Evolutionary conservation across 1,140 invertebrate species (phyloP), one percentile per base, ranked within the genome.

Genomic region (Drosophila miranda): DNA sequence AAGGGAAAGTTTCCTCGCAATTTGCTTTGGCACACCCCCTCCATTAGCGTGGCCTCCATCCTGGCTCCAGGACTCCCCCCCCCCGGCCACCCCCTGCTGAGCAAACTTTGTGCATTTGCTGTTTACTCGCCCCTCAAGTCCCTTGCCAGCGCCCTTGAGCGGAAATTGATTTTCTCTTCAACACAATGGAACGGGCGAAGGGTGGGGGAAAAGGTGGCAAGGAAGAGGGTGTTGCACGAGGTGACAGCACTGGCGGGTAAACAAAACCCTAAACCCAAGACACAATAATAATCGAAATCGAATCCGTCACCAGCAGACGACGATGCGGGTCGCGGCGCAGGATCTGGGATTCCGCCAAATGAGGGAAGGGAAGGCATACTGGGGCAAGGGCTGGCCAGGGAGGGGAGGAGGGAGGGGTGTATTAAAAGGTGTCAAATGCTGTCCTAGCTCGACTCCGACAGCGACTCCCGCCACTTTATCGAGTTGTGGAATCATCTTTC

Each of bases 221-320:
- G 14, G 8, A 26, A 26, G 23, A 5, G 23, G 23, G 30, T 30
- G 48, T 8, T 28, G 19, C 34, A 11, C 16, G 58, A 50, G 61
- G 46, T 43, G 53, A 41, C 50, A 51, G 58, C 51, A 50, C 54
- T 56, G 66, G 59, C 58, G 59, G 68, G 80, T 84, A 83, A 83
- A 83, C 80, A 84, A 79, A 79, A 79, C 23, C 23, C 23, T 6
- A 26, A 26, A 5, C 76, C 80, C 76, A 76, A 76, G 81, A 80
- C 77, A 80, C 73, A 80, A 84, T 84, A 84, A 86, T 86, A 86
- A 84, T 80, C 77, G 81, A 86, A 84, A 84, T 86, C 73, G 81
- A 86, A 86, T 86, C 81, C 81, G 60, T 84, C 81, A 80, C 57
- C 63, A 80, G 73, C 73, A 86, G 68, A 58, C 76, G 63, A 57